Evolutionary conservation across 2,888 invertebrate species (phyloP).

Genomic region (Parasteatoda lunata): DNA sequence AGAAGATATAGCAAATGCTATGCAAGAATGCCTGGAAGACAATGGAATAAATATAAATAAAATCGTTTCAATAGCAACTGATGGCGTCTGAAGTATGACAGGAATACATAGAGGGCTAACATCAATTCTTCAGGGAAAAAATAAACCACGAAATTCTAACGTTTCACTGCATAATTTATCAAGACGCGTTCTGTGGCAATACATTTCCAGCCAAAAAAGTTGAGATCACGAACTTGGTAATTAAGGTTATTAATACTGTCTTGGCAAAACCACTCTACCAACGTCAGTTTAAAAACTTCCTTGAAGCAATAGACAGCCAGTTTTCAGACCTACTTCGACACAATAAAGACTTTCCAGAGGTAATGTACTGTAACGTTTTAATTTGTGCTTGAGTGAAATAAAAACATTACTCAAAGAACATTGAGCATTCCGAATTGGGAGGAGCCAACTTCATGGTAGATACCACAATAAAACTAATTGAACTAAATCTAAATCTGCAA

Average conservation of each 20-base stretch:
- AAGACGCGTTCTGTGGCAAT: constrained; percentile 5
- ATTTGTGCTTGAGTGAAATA: constrained; percentile 29
- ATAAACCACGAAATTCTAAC: constrained; percentile 25
- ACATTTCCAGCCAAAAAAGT: constrained; percentile 15
- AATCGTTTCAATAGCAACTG: constrained; percentile 32
- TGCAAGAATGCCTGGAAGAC: not conserved
- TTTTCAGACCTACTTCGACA: constrained; percentile 20
- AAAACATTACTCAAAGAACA: not conserved
- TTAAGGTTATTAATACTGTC: constrained; percentile 20
- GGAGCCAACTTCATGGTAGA: constrained; percentile 16
- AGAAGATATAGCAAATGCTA: not conserved
- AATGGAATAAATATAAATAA: constrained; percentile 19
- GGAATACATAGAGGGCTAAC: constrained; percentile 8
- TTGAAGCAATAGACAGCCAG: constrained; percentile 7
- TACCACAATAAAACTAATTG: constrained; percentile 15
- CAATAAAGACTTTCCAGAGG: constrained; percentile 23
- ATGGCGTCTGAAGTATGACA: constrained; percentile 11
- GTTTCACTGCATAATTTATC: constrained; percentile 28
- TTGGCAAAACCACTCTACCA: constrained; percentile 20
- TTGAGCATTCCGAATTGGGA: constrained; percentile 6
- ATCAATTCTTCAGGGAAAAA: constrained; percentile 5
- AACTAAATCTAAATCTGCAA: constrained; percentile 9
- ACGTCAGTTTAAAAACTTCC: constrained; percentile 16
- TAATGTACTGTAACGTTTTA: constrained; percentile 9
- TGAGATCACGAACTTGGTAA: constrained; percentile 14